These are phyloP conservation scores for Theretra japonica DNA, from an alignment of 2,888 invertebrate species.

Conservation along the genomic window DNA sequence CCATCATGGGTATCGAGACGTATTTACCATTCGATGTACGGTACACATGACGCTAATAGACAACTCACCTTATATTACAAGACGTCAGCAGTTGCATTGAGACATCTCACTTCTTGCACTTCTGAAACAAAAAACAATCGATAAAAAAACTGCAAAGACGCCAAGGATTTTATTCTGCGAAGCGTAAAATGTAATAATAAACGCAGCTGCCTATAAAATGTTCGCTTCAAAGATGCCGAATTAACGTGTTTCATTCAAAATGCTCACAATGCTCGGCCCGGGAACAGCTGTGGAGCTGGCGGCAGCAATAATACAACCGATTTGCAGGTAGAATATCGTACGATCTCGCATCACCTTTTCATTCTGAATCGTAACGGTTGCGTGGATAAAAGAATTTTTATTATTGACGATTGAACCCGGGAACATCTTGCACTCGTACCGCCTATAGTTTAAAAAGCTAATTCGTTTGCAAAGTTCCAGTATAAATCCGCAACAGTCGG, in stretches of 20 bases:
- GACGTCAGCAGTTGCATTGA: conserved; percentile 61
- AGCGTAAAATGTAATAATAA: conserved; percentile 33
- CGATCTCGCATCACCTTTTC: conserved; percentile 50
- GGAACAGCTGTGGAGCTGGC: conserved; percentile 69
- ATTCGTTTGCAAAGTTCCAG: not conserved
- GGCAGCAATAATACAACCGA: conserved; percentile 60
- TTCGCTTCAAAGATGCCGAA: conserved; percentile 55
- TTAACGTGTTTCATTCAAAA: conserved; percentile 57
- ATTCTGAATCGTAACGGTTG: conserved; percentile 46
- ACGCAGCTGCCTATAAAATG: conserved; percentile 32
- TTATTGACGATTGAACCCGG: not conserved
- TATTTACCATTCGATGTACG: conserved; percentile 18
- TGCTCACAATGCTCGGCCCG: conserved; percentile 58
- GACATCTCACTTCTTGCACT: conserved; percentile 79
- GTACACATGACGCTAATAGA: conserved; percentile 11
- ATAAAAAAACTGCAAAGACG: conserved; percentile 35
- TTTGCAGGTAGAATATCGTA: conserved; percentile 70
- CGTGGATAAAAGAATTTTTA: conserved; percentile 34
- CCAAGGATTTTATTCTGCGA: conserved; percentile 31
- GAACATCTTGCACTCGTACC: conserved; percentile 9
- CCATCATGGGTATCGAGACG: conserved; percentile 41
- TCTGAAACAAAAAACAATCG: conserved; percentile 65
- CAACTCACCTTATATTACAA: conserved; percentile 65
- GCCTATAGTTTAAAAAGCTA: not conserved
- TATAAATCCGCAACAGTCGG: conserved; percentile 1